Conservation (phyloP, 2,113 vertebrate genomes). For the Ptyas mucosa region DNA sequence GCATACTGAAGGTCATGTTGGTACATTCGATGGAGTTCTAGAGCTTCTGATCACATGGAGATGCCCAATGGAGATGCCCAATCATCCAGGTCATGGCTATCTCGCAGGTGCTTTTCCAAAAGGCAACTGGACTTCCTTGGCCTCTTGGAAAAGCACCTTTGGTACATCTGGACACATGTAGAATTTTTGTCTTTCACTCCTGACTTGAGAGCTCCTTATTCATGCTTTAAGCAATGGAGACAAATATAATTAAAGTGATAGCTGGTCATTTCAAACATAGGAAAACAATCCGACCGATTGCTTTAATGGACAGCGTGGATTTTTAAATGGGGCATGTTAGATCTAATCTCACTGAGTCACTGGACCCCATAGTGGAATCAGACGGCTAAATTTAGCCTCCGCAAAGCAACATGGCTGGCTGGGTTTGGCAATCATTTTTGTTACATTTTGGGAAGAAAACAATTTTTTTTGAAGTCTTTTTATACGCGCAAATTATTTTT, state of each 20-base stretch:
- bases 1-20: background rate
- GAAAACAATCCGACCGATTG: background rate
- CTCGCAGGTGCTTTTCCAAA: background rate
- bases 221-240: background rate
- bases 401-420: background rate
- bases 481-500: constrained; percentile 8
- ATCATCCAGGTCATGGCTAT: background rate
- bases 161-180: background rate
- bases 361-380: rapidly evolving
- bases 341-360: background rate
- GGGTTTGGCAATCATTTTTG: constrained; percentile 8
- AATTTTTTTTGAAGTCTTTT: constrained; percentile 5
- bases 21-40: background rate
- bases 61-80: background rate
- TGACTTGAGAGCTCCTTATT: background rate
- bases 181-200: background rate
- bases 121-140: background rate
- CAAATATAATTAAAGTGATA: background rate
- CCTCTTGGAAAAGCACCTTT: background rate
- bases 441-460: constrained; percentile 1
- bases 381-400: background rate
- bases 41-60: background rate
- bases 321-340: background rate
- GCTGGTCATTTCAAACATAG: background rate
- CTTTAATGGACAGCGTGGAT: background rate